These are phyloP conservation scores for Epinephelus moara DNA, from an alignment of 2,113 vertebrate species.

Conservation along the genomic window DNA sequence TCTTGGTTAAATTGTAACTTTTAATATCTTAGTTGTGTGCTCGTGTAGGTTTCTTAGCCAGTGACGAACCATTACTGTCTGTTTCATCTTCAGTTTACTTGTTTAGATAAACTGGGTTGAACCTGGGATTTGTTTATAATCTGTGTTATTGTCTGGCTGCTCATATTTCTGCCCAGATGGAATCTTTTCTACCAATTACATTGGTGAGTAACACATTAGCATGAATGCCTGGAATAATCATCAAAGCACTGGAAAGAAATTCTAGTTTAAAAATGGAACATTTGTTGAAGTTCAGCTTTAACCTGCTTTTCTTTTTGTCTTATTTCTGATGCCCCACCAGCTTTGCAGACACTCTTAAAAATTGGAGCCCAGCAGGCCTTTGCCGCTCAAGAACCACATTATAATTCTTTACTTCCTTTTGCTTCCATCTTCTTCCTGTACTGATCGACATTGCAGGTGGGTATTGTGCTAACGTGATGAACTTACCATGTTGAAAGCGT, in stretches of 20 bases:
- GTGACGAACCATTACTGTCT: no score
- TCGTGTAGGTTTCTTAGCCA: no score
- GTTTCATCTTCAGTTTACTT: no score
- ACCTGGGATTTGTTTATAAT: no score
- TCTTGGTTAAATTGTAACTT: no score
- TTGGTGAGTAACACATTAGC: not conserved
- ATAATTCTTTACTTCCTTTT: not conserved
- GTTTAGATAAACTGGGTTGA: no score
- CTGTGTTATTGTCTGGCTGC: no score
- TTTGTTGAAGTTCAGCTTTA: not conserved
- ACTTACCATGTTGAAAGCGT: constrained; percentile 14
- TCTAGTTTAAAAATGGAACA: not conserved
- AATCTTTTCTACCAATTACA: not conserved
- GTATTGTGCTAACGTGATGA: constrained; percentile 1
- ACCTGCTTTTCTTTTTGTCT: not conserved
- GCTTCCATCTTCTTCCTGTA: constrained; percentile 20
- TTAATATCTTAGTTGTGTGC: no score
- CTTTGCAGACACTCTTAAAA: not conserved
- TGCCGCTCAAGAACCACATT: not conserved
- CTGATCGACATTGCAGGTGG: constrained; percentile 1
- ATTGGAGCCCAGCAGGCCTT: not conserved
- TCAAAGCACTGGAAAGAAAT: not conserved
- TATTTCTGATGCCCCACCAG: not conserved
- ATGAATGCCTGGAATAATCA: not conserved
- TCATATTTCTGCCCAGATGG: not conserved